Evolutionary conservation across 2,888 invertebrate genomes (phyloP), one percentile per base, ranked within the genome.

Genomic region (Muscina levida): DNA sequence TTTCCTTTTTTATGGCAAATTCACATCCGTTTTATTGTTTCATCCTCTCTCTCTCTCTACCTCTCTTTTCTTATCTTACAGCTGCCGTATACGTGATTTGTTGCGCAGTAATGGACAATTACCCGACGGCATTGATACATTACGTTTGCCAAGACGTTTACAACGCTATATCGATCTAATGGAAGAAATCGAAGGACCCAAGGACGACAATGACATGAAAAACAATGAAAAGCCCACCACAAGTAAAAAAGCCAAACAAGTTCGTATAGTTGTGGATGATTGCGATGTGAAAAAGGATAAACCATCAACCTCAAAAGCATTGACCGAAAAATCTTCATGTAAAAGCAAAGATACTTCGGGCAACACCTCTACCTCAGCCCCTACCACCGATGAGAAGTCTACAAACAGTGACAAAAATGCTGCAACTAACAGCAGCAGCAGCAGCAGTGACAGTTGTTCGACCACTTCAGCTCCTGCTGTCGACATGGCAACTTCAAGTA

Each of bases 161-260:
- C 93, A 93, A 85, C 92, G 93, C 84, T 96, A 96, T 90, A 91
- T 96, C 83, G 95, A 96, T 91, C 91, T 96, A 70, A 92, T 94
- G 87, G 93, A 93, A 74, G 95, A 96, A 83, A 82, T 88, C 37
- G 88, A 88, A 19, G 84, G 79, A 6, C 57, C 82, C 10, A 74
- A 83, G 37, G 75, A 82, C 56, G 72, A 68, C 26, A 62, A 48
- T 8, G 19, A 74, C 57, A 75, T 10, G 51, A 72, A 62, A 67
- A 67, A 2, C 10, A 74, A 53, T 19, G 75, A 66, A 19, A n/a
- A 31, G 37, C 59, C 59, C 51, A 72, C 70, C 31, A 77, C 66
- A 15, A 81, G 73, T 26, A 56, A 56, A 72, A 79, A 68, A 72
- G 44, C 51, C 81, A 74, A 31, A 65, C 72, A 79, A 59, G 31